Evolutionary conservation across 2,113 vertebrate species (phyloP).

Genomic region (Micromys minutus): DNA sequence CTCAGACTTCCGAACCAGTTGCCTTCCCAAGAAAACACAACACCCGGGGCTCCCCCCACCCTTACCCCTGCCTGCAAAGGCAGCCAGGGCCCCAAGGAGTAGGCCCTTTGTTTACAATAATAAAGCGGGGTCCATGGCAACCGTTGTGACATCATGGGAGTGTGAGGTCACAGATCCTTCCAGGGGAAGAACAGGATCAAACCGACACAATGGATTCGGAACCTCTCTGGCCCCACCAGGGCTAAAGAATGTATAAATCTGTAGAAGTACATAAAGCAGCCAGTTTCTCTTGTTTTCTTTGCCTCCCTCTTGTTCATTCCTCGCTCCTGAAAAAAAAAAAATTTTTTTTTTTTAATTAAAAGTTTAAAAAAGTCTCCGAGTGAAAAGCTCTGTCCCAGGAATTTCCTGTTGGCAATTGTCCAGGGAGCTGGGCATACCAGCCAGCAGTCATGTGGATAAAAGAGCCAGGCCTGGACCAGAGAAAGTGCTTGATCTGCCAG

Average conservation of each 20-base stretch:
- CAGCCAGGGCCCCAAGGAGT: conserved; percentile 45
- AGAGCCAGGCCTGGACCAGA: conserved; percentile 63
- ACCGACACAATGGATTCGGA: not conserved
- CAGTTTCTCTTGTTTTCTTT: not conserved
- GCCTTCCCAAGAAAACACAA: conserved; percentile 68
- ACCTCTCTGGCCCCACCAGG: not conserved
- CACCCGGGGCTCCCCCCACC: not conserved
- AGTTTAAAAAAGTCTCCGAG: conserved; percentile 67
- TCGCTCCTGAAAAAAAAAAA: not conserved
- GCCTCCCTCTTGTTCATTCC: not conserved
- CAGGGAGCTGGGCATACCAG: conserved; percentile 80
- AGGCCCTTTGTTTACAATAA: conserved; percentile 77
- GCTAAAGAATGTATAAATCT: not conserved
- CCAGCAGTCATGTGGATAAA: conserved; percentile 78
- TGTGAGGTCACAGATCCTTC: conserved; percentile 88
- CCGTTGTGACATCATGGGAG: conserved; percentile 83
- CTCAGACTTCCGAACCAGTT: conserved; percentile 61
- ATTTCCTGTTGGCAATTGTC: conserved; percentile 86
- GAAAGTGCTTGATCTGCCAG: conserved; percentile 43
- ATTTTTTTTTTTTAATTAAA: conserved; percentile 73
- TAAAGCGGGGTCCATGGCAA: conserved; percentile 80
- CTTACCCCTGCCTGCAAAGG: not conserved
- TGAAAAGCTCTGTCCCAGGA: conserved; percentile 84
- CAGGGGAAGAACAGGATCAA: conserved; percentile 45
- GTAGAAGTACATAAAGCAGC: not conserved